These are phyloP conservation scores for Dascillus cervinus DNA, from an alignment of 2,888 invertebrate species.

Conservation along the genomic window DNA sequence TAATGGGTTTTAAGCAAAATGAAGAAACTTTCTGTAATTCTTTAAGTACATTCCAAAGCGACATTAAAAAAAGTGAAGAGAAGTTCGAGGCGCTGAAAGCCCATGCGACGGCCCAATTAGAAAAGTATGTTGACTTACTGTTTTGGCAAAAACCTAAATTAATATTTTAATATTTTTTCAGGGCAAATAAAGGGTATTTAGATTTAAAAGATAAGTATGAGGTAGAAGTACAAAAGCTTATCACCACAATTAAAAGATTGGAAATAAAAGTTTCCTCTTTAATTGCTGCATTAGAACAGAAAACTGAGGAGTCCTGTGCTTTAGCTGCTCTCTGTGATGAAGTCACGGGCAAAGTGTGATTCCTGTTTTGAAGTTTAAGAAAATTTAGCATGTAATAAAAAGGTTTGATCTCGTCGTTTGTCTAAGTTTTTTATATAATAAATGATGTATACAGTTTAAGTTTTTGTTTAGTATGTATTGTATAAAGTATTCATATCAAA, in stretches of 20 bases:
- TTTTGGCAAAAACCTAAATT: neutral
- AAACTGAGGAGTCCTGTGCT: neutral
- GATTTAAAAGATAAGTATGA: neutral
- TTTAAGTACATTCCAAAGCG: neutral
- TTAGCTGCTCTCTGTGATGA: neutral
- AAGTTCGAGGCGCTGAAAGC: neutral
- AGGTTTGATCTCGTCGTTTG: too few species aligned
- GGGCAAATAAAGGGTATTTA: neutral
- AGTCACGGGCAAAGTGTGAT: neutral
- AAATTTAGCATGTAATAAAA: too few species aligned
- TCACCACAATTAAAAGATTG: neutral
- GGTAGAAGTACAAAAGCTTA: neutral
- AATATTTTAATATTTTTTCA: neutral
- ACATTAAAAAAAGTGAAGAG: neutral
- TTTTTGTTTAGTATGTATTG: too few species aligned
- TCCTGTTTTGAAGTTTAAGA: too few species aligned
- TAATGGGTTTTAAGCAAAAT: neutral
- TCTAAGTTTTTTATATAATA: too few species aligned
- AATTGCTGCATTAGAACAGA: neutral
- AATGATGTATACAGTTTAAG: too few species aligned
- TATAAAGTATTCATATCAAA: too few species aligned
- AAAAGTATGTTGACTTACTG: neutral
- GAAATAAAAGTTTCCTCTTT: neutral
- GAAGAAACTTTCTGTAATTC: neutral
- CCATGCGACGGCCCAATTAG: neutral